A percentile compares a stretch with the other conserved stretches of the same genome.
These are phyloP conservation scores for Temnothorax unifasciatus DNA, from an alignment of 2,888 invertebrate genomes.

Conservation along the genomic window DNA sequence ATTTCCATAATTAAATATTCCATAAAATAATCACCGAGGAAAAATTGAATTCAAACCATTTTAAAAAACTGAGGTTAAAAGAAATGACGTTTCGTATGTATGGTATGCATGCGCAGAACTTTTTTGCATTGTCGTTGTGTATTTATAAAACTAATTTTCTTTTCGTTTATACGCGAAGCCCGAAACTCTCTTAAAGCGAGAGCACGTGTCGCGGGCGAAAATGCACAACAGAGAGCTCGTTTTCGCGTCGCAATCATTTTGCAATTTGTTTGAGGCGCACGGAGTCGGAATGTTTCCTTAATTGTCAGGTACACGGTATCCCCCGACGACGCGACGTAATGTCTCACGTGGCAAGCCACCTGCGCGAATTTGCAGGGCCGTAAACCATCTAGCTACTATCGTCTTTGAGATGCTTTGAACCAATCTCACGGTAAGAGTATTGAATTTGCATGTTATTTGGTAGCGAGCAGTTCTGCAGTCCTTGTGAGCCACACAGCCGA, in stretches of 20 bases:
- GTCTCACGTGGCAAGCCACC: constrained; percentile 52
- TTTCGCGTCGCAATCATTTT: constrained; percentile 45
- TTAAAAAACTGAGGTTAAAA: not conserved
- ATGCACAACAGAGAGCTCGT: constrained; percentile 24
- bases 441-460: constrained; percentile 83
- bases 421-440: constrained; percentile 72
- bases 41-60: not conserved
- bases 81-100: not conserved
- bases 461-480: constrained; percentile 69
- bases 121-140: not conserved
- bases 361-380: constrained; percentile 63
- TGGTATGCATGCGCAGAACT: not conserved
- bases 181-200: constrained; percentile 21
- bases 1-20: constrained; percentile 15
- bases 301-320: constrained; percentile 46
- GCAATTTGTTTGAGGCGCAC: constrained; percentile 48
- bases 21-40: not conserved
- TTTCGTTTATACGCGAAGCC: constrained; percentile 28
- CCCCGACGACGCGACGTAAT: constrained; percentile 35
- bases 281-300: constrained; percentile 58
- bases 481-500: constrained; percentile 50
- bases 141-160: constrained; percentile 39
- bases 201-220: constrained; percentile 34
- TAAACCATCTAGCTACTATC: constrained; percentile 50
- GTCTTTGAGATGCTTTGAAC: constrained; percentile 75